Percentiles rank a stretch among this genome's conserved stretches.
Evolutionary conservation across 64 coral and sea anemone genomes (phyloP).

Genomic region (Pocillopora damicornis): DNA sequence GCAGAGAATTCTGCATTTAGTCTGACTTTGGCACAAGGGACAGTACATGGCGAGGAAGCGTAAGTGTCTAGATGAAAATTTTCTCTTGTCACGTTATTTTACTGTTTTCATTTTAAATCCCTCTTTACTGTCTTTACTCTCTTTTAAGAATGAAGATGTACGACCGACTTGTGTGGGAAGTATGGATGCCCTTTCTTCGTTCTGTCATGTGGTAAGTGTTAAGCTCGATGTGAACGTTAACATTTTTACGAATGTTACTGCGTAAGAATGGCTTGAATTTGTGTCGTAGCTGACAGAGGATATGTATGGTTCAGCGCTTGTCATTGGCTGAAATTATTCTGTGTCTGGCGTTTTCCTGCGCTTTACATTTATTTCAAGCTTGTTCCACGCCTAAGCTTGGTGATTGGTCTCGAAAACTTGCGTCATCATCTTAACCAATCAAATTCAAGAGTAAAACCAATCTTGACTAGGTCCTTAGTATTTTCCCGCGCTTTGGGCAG

Average conservation of each 20-base stretch:
- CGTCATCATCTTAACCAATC: neutral
- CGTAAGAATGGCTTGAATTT: neutral
- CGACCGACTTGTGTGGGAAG: constrained; percentile 89
- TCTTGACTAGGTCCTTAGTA: neutral
- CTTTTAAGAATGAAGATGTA: constrained; percentile 86
- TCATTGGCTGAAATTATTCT: too few species aligned
- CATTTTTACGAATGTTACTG: neutral
- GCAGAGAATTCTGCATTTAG: constrained; percentile 74
- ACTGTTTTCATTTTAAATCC: neutral
- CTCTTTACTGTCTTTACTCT: neutral
- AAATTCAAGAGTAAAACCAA: neutral
- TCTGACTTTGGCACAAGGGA: constrained; percentile 32
- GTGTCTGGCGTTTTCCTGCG: too few species aligned
- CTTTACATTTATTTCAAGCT: too few species aligned
- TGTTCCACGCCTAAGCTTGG: too few species aligned
- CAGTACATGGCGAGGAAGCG: constrained; percentile 63
- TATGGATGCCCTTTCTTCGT: constrained; percentile 92
- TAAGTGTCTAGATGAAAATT: neutral
- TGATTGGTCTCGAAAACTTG: too few species aligned
- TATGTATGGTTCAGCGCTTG: too few species aligned
- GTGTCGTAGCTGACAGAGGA: too few species aligned
- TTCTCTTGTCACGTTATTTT: neutral
- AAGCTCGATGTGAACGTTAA: neutral
- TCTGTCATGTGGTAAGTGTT: constrained; percentile 67
- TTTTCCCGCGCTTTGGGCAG: neutral